These are phyloP conservation scores for Callipepla californica DNA, from an alignment of 2,113 vertebrate genomes.

Conservation along the genomic window DNA sequence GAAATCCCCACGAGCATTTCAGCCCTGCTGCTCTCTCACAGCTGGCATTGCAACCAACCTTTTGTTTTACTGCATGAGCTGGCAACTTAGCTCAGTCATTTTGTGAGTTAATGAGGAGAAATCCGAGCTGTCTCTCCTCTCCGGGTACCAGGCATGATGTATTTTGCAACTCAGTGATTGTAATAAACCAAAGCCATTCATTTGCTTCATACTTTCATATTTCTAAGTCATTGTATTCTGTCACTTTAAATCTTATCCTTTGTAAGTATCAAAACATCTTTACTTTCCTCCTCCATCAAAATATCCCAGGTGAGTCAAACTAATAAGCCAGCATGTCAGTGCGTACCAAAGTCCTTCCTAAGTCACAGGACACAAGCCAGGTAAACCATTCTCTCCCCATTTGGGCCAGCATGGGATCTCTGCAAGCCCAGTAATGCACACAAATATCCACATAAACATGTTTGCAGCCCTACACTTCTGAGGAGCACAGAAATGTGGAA, in stretches of 20 bases:
- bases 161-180: neutral
- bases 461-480: neutral
- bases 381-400: neutral
- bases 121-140: neutral
- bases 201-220: neutral
- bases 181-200: neutral
- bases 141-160: neutral
- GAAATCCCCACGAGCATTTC: neutral
- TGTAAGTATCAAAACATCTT: neutral
- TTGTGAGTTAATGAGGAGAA: neutral
- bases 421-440: neutral
- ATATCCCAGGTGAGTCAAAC: neutral
- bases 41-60: neutral
- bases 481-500: neutral
- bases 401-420: neutral
- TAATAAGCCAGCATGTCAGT: neutral
- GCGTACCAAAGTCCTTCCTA: neutral
- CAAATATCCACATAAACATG: neutral
- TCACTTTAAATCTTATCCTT: neutral
- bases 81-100: neutral
- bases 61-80: neutral
- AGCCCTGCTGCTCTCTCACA: neutral
- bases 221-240: neutral
- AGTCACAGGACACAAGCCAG: neutral
- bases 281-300: neutral